Conservation (phyloP, 2,888 invertebrate species). For the Hylaea fasciaria region DNA sequence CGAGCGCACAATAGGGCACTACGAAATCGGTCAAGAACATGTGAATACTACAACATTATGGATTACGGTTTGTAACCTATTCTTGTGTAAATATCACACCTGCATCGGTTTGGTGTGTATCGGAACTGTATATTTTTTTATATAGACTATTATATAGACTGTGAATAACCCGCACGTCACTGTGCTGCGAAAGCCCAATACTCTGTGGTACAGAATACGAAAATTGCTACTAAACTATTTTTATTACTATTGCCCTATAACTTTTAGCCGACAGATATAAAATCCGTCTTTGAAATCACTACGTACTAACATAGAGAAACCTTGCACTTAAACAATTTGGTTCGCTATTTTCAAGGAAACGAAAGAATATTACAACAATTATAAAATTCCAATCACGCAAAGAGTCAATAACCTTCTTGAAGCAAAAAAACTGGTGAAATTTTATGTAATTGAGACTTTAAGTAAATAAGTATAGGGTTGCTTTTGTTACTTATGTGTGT, state of each 20-base stretch:
- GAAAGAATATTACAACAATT: constrained; percentile 25
- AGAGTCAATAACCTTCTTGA: constrained; percentile 25
- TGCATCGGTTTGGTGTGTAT: too few relatives aligned
- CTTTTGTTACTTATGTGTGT: constrained; percentile 16
- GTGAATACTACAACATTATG: background rate
- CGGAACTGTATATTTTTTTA: too few relatives aligned
- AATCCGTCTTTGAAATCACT: too few relatives aligned
- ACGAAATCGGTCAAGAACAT: constrained; percentile 22
- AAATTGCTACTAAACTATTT: too few relatives aligned
- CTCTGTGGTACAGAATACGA: too few relatives aligned
- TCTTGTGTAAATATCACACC: too few relatives aligned
- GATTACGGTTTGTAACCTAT: too few relatives aligned
- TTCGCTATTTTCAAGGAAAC: constrained; percentile 22
- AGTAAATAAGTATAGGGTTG: background rate
- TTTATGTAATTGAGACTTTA: constrained; percentile 10
- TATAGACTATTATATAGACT: too few relatives aligned
- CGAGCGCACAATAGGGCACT: constrained; percentile 6
- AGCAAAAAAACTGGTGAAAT: background rate
- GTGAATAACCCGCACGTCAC: too few relatives aligned
- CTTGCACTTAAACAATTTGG: constrained; percentile 34
- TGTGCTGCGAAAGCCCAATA: too few relatives aligned
- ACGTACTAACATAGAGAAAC: constrained; percentile 22
- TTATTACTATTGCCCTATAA: too few relatives aligned
- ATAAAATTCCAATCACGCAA: constrained; percentile 33
- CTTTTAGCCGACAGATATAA: too few relatives aligned